Percentiles rank a stretch among this genome's conserved stretches.
Evolutionary conservation across 2,113 vertebrate species (phyloP).

Genomic region (Bathybates hornii): DNA sequence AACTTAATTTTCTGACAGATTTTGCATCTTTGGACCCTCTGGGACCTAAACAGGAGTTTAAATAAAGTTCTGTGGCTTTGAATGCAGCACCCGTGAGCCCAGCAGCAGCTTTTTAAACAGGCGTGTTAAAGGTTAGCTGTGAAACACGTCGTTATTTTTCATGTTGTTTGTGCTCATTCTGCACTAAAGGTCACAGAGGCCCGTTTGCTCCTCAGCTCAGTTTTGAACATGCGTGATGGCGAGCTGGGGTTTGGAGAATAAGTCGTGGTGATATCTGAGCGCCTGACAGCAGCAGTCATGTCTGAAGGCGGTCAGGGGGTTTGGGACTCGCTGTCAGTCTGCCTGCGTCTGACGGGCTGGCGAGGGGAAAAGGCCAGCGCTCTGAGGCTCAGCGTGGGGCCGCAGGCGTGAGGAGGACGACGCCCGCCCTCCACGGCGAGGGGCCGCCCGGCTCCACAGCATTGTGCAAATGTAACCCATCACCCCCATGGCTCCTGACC

Average conservation of each 20-base stretch:
- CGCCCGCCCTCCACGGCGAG: not conserved
- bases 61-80: not conserved
- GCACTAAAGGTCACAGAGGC: slow-evolving; percentile 9
- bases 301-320: slow-evolving; percentile 36
- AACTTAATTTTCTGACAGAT: not conserved
- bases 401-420: not conserved
- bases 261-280: slow-evolving; percentile 35
- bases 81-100: not conserved
- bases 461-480: slow-evolving; percentile 63
- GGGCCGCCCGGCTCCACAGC: slow-evolving; percentile 19
- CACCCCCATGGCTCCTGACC: slow-evolving; percentile 62
- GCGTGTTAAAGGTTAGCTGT: not conserved
- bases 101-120: not conserved
- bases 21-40: not conserved
- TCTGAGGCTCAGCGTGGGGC: slow-evolving; percentile 6
- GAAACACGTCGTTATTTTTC: not conserved
- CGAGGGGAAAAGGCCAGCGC: slow-evolving; percentile 55
- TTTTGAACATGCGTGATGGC: not conserved
- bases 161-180: not conserved
- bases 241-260: slow-evolving; percentile 29
- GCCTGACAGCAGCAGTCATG: slow-evolving; percentile 31
- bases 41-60: not conserved
- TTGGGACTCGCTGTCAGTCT: slow-evolving; percentile 55
- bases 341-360: slow-evolving; percentile 28
- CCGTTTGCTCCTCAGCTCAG: not conserved